Percentiles rank a stretch among this genome's conserved stretches.
Conservation (phyloP, 2,797 vertebrate genomes). For the Rhodeus uyekii region DNA sequence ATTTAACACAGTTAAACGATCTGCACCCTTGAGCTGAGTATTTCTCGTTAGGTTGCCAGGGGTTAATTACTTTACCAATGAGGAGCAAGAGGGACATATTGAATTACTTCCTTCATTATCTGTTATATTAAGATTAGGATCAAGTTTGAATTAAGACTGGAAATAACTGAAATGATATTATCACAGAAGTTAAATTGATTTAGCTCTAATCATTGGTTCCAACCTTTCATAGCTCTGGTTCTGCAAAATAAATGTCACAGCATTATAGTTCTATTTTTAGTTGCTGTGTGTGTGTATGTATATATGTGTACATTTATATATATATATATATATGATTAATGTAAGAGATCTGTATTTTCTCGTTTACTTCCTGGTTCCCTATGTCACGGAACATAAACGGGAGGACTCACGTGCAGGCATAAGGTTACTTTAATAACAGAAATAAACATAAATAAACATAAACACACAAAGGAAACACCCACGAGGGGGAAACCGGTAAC, state of each 20-base stretch:
- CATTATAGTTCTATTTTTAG: too few relatives aligned
- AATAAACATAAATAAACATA: too few relatives aligned
- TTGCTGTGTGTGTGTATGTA: too few relatives aligned
- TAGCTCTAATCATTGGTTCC: constrained; percentile 17
- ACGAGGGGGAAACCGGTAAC: too few relatives aligned
- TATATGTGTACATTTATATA: too few relatives aligned
- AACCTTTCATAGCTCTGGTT: background rate
- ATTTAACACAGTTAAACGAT: constrained; percentile 57
- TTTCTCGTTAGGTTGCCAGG: constrained; percentile 51
- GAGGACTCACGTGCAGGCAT: too few relatives aligned
- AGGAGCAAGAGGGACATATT: constrained; percentile 52
- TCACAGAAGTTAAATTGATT: constrained; percentile 49
- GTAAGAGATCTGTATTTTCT: too few relatives aligned
- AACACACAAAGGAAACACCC: too few relatives aligned
- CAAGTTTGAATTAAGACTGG: constrained; percentile 58
- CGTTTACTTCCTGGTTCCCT: too few relatives aligned
- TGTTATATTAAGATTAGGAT: constrained; percentile 59
- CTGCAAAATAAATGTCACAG: background rate
- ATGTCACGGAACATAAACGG: too few relatives aligned
- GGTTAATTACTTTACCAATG: constrained; percentile 63
- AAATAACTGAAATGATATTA: constrained; percentile 49
- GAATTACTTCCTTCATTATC: constrained; percentile 59
- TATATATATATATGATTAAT: too few relatives aligned
- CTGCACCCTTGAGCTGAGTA: constrained; percentile 43
- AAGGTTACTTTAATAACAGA: too few relatives aligned